Conservation (phyloP, 2,888 invertebrate genomes). For the Macaria notata region DNA sequence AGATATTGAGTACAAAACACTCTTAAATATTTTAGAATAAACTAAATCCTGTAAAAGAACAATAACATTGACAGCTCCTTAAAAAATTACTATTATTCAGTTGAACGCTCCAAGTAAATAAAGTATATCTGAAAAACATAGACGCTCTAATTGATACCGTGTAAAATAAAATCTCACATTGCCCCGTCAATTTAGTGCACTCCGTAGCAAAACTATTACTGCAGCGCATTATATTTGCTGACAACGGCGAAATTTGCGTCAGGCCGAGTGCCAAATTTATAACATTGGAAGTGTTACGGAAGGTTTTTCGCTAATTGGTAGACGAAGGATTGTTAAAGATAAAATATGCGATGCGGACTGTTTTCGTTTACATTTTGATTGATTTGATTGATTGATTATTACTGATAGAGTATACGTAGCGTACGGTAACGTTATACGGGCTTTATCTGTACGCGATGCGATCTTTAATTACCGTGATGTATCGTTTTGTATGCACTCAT, state of each 20-base stretch:
- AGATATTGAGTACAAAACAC: no score
- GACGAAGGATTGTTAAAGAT: conserved; percentile 79
- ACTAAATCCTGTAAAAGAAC: no score
- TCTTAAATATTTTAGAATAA: no score
- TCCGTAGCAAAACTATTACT: conserved; percentile 70
- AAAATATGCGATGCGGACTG: conserved; percentile 79
- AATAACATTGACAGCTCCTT: no score
- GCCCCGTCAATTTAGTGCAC: conserved; percentile 66
- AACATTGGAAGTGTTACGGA: conserved; percentile 67
- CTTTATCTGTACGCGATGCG: conserved; percentile 10
- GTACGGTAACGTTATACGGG: conserved; percentile 12
- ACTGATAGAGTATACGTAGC: conserved; percentile 41
- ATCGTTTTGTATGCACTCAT: conserved; percentile 10
- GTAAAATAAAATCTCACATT: conserved; percentile 50
- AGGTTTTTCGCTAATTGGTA: conserved; percentile 80
- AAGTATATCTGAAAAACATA: background rate
- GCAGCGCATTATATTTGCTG: conserved; percentile 75
- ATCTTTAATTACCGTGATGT: conserved; percentile 21
- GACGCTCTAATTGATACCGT: conserved; percentile 50
- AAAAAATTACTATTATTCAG: no score
- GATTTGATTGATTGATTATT: conserved; percentile 75
- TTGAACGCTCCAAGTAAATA: no score
- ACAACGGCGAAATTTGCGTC: conserved; percentile 77
- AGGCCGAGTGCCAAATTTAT: conserved; percentile 82
- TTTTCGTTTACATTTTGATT: conserved; percentile 78